phyloP scores from a whole-genome alignment of 2,113 vertebrate genomes.

The Sphyrna mokarran region DNA sequence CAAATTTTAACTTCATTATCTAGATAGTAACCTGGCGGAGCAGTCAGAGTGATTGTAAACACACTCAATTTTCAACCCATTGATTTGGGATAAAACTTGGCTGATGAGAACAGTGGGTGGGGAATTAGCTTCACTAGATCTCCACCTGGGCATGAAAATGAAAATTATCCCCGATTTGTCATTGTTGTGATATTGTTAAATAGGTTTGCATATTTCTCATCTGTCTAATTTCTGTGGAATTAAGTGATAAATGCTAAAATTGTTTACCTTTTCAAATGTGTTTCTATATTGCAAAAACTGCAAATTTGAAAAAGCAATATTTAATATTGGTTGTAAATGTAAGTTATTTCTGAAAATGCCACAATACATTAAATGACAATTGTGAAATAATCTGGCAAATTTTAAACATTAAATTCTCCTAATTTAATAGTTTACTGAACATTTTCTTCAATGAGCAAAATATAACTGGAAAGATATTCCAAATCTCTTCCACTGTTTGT shows the following conservation, averaged over 20 bases:
- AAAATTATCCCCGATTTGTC: neutral
- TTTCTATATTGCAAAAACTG: neutral
- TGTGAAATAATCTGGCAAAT: neutral
- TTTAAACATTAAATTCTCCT: neutral
- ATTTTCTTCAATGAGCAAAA: neutral
- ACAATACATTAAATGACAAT: neutral
- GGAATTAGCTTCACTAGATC: neutral
- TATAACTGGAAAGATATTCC: neutral
- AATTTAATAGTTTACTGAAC: neutral
- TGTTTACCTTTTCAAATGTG: neutral
- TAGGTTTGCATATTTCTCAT: neutral
- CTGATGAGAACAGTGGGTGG: neutral
- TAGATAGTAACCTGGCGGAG: neutral
- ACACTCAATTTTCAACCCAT: neutral
- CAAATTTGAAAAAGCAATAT: neutral
- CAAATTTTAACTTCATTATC: neutral
- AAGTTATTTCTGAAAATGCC: neutral
- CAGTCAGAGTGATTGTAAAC: too few relatives aligned
- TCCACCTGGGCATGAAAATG: neutral
- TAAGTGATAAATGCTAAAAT: neutral
- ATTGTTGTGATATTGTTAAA: neutral
- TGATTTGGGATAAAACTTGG: neutral
- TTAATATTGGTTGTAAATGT: neutral
- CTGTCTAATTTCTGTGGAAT: neutral
- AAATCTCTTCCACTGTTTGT: neutral